These are phyloP conservation scores for Dryobotodes eremita DNA, from an alignment of 2,888 invertebrate genomes.

Conservation along the genomic window DNA sequence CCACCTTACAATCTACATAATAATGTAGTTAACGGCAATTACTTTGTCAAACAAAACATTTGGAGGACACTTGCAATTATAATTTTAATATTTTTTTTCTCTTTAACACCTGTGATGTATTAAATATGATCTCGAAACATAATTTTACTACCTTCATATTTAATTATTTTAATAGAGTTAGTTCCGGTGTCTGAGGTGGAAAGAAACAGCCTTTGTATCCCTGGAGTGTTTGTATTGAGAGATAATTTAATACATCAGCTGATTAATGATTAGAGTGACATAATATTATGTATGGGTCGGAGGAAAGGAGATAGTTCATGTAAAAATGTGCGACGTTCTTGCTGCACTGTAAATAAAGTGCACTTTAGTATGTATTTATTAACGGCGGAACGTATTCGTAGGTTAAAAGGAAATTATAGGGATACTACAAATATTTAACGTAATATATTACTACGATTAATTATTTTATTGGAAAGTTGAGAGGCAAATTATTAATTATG, in stretches of 20 bases:
- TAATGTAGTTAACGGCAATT: constrained; percentile 26
- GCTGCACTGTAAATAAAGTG: constrained; percentile 85
- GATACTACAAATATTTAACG: constrained; percentile 80
- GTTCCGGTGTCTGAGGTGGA: constrained; percentile 72
- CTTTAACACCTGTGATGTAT: constrained; percentile 93
- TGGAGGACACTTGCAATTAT: constrained; percentile 69
- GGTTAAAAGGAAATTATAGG: constrained; percentile 76
- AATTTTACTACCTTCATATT: constrained; percentile 90
- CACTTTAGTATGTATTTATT: constrained; percentile 83
- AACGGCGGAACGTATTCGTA: constrained; percentile 68
- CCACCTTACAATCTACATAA: constrained; percentile 1
- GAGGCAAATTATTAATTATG: constrained; percentile 78
- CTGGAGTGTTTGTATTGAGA: constrained; percentile 81
- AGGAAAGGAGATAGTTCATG: constrained; percentile 56
- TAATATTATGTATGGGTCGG: constrained; percentile 60
- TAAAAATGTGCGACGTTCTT: constrained; percentile 65
- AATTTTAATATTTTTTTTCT: constrained; percentile 79
- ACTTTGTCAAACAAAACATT: constrained; percentile 48
- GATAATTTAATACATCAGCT: constrained; percentile 90
- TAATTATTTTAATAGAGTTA: constrained; percentile 85
- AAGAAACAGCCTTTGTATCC: constrained; percentile 77
- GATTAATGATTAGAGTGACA: constrained; percentile 66
- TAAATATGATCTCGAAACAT: constrained; percentile 92
- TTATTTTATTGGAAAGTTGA: constrained; percentile 78
- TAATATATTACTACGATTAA: constrained; percentile 72